phyloP scores from a whole-genome alignment of 2,888 invertebrate species.

The Pheosia gnoma region DNA sequence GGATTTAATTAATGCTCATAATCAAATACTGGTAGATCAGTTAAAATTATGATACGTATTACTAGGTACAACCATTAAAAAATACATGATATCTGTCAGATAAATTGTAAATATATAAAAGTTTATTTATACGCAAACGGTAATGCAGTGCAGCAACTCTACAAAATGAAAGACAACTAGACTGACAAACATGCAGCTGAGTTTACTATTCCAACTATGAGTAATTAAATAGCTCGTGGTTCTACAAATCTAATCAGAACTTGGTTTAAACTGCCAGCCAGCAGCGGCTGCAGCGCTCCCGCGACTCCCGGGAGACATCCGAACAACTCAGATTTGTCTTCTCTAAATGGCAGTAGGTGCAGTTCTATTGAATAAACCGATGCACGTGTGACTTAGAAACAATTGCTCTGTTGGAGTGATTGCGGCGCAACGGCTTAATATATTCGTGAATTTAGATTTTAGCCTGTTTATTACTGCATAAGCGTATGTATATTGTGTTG shows the following conservation, averaged over 20 bases:
- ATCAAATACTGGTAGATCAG: too few relatives aligned
- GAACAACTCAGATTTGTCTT: conserved; percentile 39
- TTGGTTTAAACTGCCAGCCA: conserved; percentile 43
- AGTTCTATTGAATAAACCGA: conserved; percentile 33
- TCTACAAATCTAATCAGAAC: conserved; percentile 52
- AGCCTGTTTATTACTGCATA: not conserved
- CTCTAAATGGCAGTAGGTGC: conserved; percentile 32
- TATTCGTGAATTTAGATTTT: not conserved
- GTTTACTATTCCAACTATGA: conserved; percentile 18
- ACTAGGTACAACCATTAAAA: too few relatives aligned
- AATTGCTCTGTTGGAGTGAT: conserved; percentile 5
- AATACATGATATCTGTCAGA: too few relatives aligned
- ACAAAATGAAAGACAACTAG: conserved; percentile 11
- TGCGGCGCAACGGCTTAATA: not conserved
- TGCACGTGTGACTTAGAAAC: conserved; percentile 14
- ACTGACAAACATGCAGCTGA: conserved; percentile 20
- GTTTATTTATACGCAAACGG: too few relatives aligned
- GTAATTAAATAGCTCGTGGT: conserved; percentile 39
- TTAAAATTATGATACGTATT: too few relatives aligned
- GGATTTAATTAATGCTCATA: too few relatives aligned
- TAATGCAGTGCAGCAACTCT: not conserved
- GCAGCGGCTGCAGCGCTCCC: conserved; percentile 23
- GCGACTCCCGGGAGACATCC: conserved; percentile 33
- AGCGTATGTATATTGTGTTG: not conserved
- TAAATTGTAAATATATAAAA: too few relatives aligned